Base-by-base conservation (phyloP, 2,797 vertebrate genomes). In the Pangasius macronema region DNA sequence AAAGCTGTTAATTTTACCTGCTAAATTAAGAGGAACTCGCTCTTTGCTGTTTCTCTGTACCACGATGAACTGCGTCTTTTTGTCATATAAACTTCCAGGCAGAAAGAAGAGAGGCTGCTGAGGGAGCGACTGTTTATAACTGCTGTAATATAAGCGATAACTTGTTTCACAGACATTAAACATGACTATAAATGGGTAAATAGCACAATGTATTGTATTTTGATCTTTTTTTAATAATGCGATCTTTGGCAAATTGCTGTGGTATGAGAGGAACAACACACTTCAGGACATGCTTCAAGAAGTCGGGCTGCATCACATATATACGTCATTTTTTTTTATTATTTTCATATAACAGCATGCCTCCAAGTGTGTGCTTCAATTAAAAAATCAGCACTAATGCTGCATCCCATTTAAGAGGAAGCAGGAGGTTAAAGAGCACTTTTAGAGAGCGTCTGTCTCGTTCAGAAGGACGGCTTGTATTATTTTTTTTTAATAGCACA, bases 351-450 rank as follows among this genome's bases (percentile, higher is more conserved):
- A 27, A 39, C 77, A 27, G 51, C 33, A 59, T 81, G 55, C 10
- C 33, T 42, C 24, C 1, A 59, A 61, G 55, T 61, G 57, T 42
- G 79, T 46, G 57, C 39, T 63, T 65, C 8, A 63, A 65, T 65
- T 11, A 11, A 16, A 65, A 33, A 30, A 67, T n/a, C 42, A 49
- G 27, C 39, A 55, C 61, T 82, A 67, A 65, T 30, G 57, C 36
- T 82, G 55, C 81, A 33, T 30, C 2, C 42, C 11, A 51, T 49
- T 67, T 67, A 51, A 5, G 27, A 67, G 18, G 16, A 65, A 67
- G 81, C 33, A 30, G 81, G 81, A 51, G 81, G 81, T 51, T 46
- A 82, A 82, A 67, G 42, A 46, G 39, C 57, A 46, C 59, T 30
- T 49, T 46, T 46, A 51, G 42, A 7, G 14, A 49, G 39, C 81